Base-by-base conservation (phyloP, 1,140 invertebrate species). In the Drosophila insularis region DNA sequence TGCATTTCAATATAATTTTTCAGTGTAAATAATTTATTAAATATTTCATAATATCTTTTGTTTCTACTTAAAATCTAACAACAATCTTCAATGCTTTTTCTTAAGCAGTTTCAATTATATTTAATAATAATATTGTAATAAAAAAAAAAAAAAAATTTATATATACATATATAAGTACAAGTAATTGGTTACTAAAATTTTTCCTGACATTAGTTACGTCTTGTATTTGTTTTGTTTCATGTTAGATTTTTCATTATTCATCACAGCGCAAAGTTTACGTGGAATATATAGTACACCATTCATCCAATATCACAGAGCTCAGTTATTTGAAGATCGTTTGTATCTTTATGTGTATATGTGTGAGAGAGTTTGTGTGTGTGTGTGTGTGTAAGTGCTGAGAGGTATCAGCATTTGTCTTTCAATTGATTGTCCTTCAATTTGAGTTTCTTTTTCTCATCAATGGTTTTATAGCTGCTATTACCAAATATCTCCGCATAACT, bases 401-500 rank as follows among this genome's bases (percentile, higher is more conserved):
- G 21, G 1, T 11, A 55, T 68, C 50, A 71, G 61, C 75, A 68
- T 80, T 81, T 74, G 62, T 68, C 68, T 77, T 79, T 87, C 55
- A 63, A 17, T 50, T 65, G 63, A 55, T 54, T 21, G 46, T 81
- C 65, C 65, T 63, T 81, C 54, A 67, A 31, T 37, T 63, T 84
- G 10, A 69, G 55, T 68, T 89, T 82, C 64, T 84, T 86, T 61
- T 89, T 89, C 64, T 89, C 84, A 54, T 89, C 84, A 17, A 72
- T 68, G 59, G 61, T 80, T 13, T 70, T 89, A 21, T 66, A 89
- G 71, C 64, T 58, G 73, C 74, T 58, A 64, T 63, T 78, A 60
- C 82, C 82, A 56, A 86, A 89, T 70, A 89, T 68, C 68, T 89
- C 85, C 19, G 80, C 78, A 69, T 89, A 89, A 61, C 85, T 89